Percentiles rank a stretch among this genome's conserved stretches.
Conservation (phyloP, 2,888 invertebrate species). For the Ichneumoninae sp. region DNA sequence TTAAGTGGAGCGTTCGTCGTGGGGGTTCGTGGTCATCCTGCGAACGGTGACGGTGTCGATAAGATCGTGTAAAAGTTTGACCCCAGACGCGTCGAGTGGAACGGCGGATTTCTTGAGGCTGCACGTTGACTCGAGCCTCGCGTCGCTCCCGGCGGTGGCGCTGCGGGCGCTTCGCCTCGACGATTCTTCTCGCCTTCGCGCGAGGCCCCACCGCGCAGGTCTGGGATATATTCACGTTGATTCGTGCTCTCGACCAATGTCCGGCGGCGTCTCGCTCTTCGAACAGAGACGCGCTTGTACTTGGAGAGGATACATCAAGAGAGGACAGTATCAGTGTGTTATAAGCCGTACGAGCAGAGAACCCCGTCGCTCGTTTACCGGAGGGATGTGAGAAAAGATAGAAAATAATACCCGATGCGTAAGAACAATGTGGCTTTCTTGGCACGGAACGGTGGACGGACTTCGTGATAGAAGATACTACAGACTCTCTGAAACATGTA, state of each 20-base stretch:
- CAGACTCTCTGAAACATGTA: neutral
- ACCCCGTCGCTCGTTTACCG: neutral
- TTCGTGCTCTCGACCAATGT: slow-evolving; percentile 44
- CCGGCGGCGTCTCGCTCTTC: slow-evolving; percentile 13
- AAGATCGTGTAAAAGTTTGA: slow-evolving; percentile 61
- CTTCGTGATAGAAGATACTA: slow-evolving; percentile 16
- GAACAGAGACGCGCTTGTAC: slow-evolving; percentile 15
- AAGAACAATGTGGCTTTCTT: slow-evolving; percentile 55
- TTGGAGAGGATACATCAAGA: neutral
- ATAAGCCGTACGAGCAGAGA: neutral
- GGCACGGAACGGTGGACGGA: slow-evolving; percentile 25
- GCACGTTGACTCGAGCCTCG: slow-evolving; percentile 27
- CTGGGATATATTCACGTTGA: slow-evolving; percentile 9
- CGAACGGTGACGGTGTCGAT: slow-evolving; percentile 51
- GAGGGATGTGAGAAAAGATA: slow-evolving; percentile 41
- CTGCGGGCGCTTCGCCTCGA: slow-evolving; percentile 32
- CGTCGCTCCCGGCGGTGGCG: slow-evolving; percentile 11
- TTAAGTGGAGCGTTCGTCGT: neutral
- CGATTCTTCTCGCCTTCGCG: slow-evolving; percentile 14
- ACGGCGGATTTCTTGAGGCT: slow-evolving; percentile 67
- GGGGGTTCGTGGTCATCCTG: slow-evolving; percentile 37
- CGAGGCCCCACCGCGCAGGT: neutral
- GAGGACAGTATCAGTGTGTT: neutral
- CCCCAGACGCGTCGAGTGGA: slow-evolving; percentile 63
- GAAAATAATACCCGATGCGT: slow-evolving; percentile 49